A percentile compares a stretch with the other conserved stretches of the same genome.
Evolutionary conservation across 2,113 vertebrate genomes (phyloP).

Genomic region (Bucco capensis): DNA sequence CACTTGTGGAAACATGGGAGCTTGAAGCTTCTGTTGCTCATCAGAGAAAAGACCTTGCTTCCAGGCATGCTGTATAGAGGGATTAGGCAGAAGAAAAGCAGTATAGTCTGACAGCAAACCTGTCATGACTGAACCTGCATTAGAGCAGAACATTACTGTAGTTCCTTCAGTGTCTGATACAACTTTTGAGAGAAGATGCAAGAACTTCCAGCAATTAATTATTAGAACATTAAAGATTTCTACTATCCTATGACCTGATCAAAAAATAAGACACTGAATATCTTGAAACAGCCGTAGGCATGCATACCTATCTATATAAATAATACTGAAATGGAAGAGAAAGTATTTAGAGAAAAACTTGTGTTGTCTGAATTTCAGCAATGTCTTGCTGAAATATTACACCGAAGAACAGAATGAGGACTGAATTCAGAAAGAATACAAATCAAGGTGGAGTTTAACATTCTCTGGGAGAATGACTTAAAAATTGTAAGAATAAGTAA

Average conservation of each 20-base stretch:
- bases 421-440: not conserved
- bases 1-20: not conserved
- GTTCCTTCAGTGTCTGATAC: not conserved
- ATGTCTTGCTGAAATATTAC: not conserved
- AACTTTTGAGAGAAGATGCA: not conserved
- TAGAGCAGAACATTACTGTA: not conserved
- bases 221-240: not conserved
- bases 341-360: not conserved
- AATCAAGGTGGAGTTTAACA: not conserved
- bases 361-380: not conserved
- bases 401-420: not conserved
- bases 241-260: not conserved
- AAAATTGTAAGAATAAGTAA: not conserved
- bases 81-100: not conserved
- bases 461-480: not conserved
- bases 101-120: not conserved
- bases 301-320: not conserved
- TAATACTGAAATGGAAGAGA: not conserved
- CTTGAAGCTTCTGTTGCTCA: not conserved
- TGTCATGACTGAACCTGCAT: not conserved
- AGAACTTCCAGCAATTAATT: not conserved
- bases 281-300: not conserved
- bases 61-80: not conserved
- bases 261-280: not conserved
- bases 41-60: not conserved